Evolutionary conservation across 2,888 invertebrate genomes (phyloP).

Genomic region (Tridacna gigas): DNA sequence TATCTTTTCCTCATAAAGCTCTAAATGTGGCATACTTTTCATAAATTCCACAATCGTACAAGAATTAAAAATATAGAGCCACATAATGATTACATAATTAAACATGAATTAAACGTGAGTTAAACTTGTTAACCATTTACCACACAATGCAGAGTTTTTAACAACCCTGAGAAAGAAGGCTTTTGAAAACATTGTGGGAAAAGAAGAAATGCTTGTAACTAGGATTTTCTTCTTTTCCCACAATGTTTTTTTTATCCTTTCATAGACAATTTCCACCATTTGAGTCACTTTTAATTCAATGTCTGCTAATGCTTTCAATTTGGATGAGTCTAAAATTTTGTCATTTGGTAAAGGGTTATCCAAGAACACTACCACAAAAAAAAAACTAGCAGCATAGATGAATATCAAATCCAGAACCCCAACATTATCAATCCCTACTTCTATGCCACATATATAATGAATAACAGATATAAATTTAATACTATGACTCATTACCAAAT

Average conservation of each 20-base stretch:
- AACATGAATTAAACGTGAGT: not conserved
- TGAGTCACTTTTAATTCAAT: not conserved
- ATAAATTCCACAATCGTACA: too few species aligned
- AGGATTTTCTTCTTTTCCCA: not conserved
- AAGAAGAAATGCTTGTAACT: not conserved
- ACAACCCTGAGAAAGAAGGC: not conserved
- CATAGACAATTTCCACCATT: not conserved
- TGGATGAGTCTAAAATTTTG: not conserved
- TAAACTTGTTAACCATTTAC: not conserved
- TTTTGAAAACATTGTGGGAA: conserved; percentile 5
- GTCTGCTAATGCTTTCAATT: not conserved
- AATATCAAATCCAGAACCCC: too few species aligned
- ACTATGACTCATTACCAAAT: too few species aligned
- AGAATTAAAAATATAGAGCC: too few species aligned
- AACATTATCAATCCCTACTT: too few species aligned
- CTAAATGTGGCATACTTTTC: too few species aligned
- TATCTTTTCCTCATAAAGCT: too few species aligned
- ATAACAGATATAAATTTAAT: too few species aligned
- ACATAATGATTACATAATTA: too few species aligned
- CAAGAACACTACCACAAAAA: too few species aligned
- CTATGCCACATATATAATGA: too few species aligned
- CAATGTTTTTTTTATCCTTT: not conserved
- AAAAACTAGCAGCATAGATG: too few species aligned
- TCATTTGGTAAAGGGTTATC: not conserved
- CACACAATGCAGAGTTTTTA: not conserved